Evolutionary conservation across 2,797 vertebrate species (phyloP).

Genomic region (Pagetopsis macropterus): DNA sequence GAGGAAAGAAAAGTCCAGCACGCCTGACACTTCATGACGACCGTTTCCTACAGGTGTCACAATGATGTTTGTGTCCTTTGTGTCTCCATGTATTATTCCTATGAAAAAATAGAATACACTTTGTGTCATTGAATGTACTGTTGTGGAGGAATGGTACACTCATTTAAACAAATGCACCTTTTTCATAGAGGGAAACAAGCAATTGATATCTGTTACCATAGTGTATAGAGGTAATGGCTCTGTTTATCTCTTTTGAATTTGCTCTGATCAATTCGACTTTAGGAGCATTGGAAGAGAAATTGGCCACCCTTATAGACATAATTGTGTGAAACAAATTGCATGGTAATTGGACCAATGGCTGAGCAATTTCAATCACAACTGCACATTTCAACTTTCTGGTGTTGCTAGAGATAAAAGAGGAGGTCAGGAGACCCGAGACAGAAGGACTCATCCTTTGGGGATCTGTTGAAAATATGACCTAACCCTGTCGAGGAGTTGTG

Average conservation of each 20-base stretch:
- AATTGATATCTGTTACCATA: neutral
- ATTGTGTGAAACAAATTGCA: no score
- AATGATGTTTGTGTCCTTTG: constrained; percentile 87
- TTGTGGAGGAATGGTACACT: neutral
- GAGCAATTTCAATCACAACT: no score
- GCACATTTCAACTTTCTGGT: no score
- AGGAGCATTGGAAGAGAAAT: no score
- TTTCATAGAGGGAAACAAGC: neutral
- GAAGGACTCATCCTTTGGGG: no score
- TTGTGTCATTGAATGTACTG: neutral
- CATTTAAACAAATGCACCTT: neutral
- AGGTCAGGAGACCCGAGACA: no score
- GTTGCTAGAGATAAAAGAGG: no score
- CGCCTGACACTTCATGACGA: constrained; percentile 81
- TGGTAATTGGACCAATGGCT: no score
- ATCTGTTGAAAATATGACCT: no score
- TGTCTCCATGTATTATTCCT: constrained; percentile 89
- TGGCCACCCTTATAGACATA: no score
- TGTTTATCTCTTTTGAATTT: neutral
- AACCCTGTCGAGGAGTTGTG: no score
- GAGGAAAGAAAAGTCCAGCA: constrained; percentile 89
- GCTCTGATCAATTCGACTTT: neutral
- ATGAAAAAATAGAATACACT: neutral
- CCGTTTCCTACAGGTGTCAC: constrained; percentile 52
- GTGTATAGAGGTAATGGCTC: neutral